phyloP scores from a whole-genome alignment of 2,888 invertebrate species.

The Saturnia japonica region DNA sequence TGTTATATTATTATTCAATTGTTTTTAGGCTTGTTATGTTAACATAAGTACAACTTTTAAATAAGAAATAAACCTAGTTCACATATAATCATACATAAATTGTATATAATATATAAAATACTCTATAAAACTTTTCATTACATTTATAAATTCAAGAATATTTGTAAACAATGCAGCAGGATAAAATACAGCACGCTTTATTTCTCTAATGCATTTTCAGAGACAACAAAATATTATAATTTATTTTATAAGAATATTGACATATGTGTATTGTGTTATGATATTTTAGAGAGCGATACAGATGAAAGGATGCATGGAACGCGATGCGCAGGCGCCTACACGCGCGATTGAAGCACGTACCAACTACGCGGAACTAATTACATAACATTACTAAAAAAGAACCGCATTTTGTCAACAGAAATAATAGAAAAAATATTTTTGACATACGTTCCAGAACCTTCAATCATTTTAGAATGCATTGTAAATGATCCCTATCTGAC shows the following conservation, averaged over 20 bases:
- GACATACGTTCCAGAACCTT: conserved; percentile 4
- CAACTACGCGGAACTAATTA: conserved; percentile 79
- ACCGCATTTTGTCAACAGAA: conserved; percentile 59
- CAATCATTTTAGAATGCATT: conserved; percentile 10
- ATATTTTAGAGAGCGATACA: conserved; percentile 26
- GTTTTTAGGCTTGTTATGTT: not conserved
- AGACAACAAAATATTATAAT: not conserved
- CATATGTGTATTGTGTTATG: not conserved
- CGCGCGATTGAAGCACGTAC: conserved; percentile 55
- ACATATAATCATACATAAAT: too few relatives aligned
- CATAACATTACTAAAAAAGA: conserved; percentile 49
- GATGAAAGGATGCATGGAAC: conserved; percentile 25
- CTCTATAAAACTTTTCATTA: too few relatives aligned
- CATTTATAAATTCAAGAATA: too few relatives aligned
- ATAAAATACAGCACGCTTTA: too few relatives aligned
- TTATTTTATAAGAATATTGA: not conserved
- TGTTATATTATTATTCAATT: not conserved
- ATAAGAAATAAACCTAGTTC: not conserved
- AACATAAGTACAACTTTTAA: not conserved
- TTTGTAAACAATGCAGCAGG: not conserved
- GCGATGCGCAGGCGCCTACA: conserved; percentile 56
- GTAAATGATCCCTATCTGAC: not conserved
- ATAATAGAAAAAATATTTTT: conserved; percentile 37
- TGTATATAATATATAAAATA: too few relatives aligned
- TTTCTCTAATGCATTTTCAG: too few relatives aligned